Percentiles rank a stretch among this genome's conserved stretches.
phyloP scores from a whole-genome alignment of 2,888 invertebrate species.

The Cynaeus angustus region DNA sequence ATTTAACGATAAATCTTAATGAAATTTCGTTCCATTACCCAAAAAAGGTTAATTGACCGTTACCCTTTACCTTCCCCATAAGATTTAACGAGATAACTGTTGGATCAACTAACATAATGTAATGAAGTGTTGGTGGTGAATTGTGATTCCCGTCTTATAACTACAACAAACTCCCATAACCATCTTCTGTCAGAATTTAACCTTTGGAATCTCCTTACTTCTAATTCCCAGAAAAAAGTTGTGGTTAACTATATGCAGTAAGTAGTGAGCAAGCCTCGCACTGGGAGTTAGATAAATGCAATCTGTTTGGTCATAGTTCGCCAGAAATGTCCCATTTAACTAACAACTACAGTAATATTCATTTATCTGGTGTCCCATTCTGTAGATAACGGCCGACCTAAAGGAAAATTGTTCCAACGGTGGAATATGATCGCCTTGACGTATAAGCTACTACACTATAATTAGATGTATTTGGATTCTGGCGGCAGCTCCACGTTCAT shows the following conservation, averaged over 20 bases:
- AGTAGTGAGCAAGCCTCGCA: background rate
- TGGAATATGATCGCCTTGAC: constrained; percentile 37
- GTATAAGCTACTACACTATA: constrained; percentile 18
- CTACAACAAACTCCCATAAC: background rate
- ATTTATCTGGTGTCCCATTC: constrained; percentile 43
- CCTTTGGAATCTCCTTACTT: no score
- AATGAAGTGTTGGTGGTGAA: constrained; percentile 16
- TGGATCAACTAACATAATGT: constrained; percentile 25
- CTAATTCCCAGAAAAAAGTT: no score
- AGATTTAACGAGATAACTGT: constrained; percentile 16
- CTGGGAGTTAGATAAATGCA: constrained; percentile 30
- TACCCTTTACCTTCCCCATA: constrained; percentile 11
- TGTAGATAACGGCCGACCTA: constrained; percentile 31
- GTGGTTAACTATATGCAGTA: constrained; percentile 1
- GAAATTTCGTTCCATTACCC: constrained; percentile 4
- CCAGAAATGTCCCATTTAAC: constrained; percentile 38
- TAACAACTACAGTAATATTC: constrained; percentile 46
- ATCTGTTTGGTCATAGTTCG: constrained; percentile 40
- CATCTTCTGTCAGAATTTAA: no score
- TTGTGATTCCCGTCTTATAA: constrained; percentile 5
- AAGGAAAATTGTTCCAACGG: constrained; percentile 23
- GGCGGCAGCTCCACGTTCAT: constrained; percentile 13
- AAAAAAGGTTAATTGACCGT: constrained; percentile 25
- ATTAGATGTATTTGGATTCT: constrained; percentile 30
- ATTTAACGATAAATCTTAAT: constrained; percentile 1